These are phyloP conservation scores for Rhagophthalmus giganteus DNA, from an alignment of 2,888 invertebrate genomes.

Conservation along the genomic window DNA sequence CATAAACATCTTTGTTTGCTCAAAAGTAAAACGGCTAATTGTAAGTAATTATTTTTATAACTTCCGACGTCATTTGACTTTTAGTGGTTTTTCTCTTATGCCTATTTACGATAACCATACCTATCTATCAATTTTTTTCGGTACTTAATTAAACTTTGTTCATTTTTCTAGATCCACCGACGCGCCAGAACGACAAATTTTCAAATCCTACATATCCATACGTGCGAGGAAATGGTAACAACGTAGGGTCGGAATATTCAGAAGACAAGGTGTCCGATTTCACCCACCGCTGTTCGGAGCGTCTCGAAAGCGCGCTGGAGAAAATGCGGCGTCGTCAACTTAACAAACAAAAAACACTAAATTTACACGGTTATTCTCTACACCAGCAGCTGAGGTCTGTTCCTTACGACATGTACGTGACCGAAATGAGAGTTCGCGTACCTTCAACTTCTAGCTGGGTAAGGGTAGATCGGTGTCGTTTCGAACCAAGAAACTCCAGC, in stretches of 20 bases:
- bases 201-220: slow-evolving; percentile 49
- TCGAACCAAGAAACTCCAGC: slow-evolving; percentile 72
- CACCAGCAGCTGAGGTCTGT: slow-evolving; percentile 65
- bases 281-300: slow-evolving; percentile 61
- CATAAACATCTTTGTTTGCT: no score
- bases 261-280: slow-evolving; percentile 44
- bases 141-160: no score
- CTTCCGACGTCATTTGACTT: no score
- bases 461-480: slow-evolving; percentile 72
- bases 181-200: slow-evolving; percentile 53
- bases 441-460: slow-evolving; percentile 71
- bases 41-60: no score
- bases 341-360: slow-evolving; percentile 58
- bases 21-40: no score
- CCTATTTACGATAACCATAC: no score
- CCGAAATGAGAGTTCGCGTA: slow-evolving; percentile 68
- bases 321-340: slow-evolving; percentile 64
- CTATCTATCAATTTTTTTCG: no score
- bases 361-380: slow-evolving; percentile 66
- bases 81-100: no score
- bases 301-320: slow-evolving; percentile 69
- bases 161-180: slow-evolving; percentile 46
- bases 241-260: slow-evolving; percentile 36
- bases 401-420: slow-evolving; percentile 71
- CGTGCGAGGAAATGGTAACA: slow-evolving; percentile 44